These are phyloP conservation scores for Pitta sordida DNA, from an alignment of 2,113 vertebrate species.

Conservation along the genomic window DNA sequence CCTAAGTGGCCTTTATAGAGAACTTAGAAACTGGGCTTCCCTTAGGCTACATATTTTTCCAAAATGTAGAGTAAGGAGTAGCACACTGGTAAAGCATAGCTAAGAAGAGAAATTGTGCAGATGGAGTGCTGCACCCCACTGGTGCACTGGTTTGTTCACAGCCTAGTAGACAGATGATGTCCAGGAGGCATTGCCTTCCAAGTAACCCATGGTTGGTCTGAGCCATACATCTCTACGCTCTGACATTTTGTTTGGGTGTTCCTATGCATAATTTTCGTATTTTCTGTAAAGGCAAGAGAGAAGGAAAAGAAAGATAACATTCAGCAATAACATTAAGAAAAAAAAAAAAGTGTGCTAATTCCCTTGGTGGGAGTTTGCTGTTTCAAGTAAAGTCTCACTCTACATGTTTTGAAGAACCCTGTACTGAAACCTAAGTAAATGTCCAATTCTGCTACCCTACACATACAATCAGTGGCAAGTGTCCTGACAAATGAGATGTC, in stretches of 20 bases:
- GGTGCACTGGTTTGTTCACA: neutral
- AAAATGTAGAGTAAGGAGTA: neutral
- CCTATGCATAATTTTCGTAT: neutral
- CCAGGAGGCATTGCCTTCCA: neutral
- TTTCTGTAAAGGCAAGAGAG: neutral
- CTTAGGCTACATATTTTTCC: neutral
- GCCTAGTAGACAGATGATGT: neutral
- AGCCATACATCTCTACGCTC: neutral
- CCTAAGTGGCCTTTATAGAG: neutral
- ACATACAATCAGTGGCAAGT: neutral
- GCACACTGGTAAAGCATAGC: neutral
- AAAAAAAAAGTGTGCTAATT: neutral
- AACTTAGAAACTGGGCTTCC: neutral
- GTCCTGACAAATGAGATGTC: neutral
- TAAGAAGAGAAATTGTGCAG: fast-evolving
- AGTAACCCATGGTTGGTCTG: neutral
- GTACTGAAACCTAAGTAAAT: neutral
- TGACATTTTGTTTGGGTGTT: neutral
- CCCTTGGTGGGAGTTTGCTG: neutral
- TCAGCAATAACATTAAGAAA: neutral
- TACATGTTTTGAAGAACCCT: neutral
- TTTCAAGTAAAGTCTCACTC: neutral
- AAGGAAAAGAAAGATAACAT: neutral
- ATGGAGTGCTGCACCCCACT: neutral
- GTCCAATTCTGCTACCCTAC: neutral